These are phyloP conservation scores for Periophthalmodon schlosseri DNA, from an alignment of 2,113 vertebrate species.

Conservation along the genomic window DNA sequence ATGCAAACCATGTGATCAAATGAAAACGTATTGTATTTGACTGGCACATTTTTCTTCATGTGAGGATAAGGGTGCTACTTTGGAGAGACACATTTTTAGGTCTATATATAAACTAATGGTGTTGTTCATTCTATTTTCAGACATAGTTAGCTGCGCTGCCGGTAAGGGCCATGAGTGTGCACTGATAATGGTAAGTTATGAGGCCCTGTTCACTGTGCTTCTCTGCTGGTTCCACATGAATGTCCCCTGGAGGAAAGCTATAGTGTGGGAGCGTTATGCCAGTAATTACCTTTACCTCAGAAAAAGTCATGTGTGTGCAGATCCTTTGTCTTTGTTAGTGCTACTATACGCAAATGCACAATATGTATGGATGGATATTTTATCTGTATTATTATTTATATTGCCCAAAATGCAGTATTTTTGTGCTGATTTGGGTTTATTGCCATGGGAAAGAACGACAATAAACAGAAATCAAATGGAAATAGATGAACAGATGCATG, in stretches of 20 bases:
- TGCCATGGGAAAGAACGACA: no score
- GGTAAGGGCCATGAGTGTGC: constrained; percentile 57
- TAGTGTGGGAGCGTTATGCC: not conserved
- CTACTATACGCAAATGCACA: no score
- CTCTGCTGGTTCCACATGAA: constrained; percentile 55
- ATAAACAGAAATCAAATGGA: no score
- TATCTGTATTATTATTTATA: no score
- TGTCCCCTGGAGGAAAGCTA: constrained; percentile 30
- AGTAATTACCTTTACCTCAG: constrained; percentile 58
- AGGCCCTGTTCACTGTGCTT: constrained; percentile 22
- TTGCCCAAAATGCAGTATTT: no score
- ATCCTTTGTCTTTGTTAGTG: constrained; percentile 20
- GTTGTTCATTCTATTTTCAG: constrained; percentile 56
- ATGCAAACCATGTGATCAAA: not conserved
- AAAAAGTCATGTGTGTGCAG: constrained; percentile 21
- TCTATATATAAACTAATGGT: constrained; percentile 53
- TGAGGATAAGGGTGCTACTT: constrained; percentile 27
- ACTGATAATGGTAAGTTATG: constrained; percentile 78
- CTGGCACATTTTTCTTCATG: constrained; percentile 17
- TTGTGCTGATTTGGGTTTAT: no score
- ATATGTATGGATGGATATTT: no score
- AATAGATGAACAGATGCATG: no score
- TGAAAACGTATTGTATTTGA: not conserved
- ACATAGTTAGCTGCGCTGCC: constrained; percentile 46
- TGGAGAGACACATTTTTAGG: constrained; percentile 41